These are phyloP conservation scores for Desmodus rotundus DNA, from an alignment of 2,113 vertebrate species.

Conservation along the genomic window DNA sequence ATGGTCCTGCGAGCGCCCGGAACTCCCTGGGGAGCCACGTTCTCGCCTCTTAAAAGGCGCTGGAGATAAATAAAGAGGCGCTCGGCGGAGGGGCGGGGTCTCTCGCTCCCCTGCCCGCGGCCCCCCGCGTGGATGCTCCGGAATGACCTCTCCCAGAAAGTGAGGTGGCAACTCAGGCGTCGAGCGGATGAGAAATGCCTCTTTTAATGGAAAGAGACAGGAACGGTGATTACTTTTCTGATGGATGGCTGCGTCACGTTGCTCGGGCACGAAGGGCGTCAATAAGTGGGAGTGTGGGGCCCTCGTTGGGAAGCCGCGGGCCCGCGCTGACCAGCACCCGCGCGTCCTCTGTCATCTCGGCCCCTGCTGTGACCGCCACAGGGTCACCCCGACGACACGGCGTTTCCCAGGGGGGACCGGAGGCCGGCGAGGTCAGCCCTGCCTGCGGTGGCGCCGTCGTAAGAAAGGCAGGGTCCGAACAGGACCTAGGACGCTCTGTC, in stretches of 20 bases:
- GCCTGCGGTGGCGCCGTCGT: accelerated
- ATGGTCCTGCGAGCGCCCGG: neutral
- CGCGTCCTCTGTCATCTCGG: accelerated
- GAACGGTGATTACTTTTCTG: conserved; percentile 65
- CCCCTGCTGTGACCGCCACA: accelerated
- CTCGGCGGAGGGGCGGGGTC: accelerated
- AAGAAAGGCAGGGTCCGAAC: neutral
- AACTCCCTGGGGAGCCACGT: accelerated
- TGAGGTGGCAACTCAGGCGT: conserved; percentile 57
- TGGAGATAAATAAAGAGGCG: accelerated
- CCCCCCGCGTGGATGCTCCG: neutral
- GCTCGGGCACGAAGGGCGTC: conserved; percentile 35
- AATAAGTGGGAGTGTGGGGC: conserved; percentile 23
- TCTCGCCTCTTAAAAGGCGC: accelerated
- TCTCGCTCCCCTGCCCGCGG: neutral
- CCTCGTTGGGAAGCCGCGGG: neutral
- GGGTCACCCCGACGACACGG: accelerated
- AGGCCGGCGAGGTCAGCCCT: neutral
- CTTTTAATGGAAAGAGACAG: conserved; percentile 69
- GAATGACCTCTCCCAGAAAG: conserved; percentile 38
- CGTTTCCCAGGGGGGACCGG: neutral
- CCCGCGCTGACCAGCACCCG: accelerated
- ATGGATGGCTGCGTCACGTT: conserved; percentile 57
- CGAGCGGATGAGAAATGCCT: conserved; percentile 65
- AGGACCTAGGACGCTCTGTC: neutral